A percentile compares a stretch with the other conserved stretches of the same genome.
These are phyloP conservation scores for Pagetopsis macropterus DNA, from an alignment of 2,797 vertebrate genomes.

Conservation along the genomic window DNA sequence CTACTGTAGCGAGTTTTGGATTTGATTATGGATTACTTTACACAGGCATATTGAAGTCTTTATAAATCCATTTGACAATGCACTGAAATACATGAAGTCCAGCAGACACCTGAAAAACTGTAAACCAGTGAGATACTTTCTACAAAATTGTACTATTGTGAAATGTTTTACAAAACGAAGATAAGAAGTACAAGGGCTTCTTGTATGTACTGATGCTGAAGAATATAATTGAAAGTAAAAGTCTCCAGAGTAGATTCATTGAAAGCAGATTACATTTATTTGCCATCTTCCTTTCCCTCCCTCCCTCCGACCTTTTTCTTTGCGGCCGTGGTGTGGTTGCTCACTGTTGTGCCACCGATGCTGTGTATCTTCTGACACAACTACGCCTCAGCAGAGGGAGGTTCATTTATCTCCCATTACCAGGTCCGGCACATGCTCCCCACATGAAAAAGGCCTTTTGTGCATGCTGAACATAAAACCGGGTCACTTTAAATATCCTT, in stretches of 20 bases:
- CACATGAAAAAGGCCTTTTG: neutral
- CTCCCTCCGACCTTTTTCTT: neutral
- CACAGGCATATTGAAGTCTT: neutral
- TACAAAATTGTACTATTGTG: neutral
- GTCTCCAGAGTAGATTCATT: neutral
- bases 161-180: neutral
- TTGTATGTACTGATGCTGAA: neutral
- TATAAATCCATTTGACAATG: neutral
- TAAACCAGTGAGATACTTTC: neutral
- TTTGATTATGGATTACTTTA: neutral
- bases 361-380: conserved; percentile 26
- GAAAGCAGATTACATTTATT: neutral
- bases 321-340: neutral
- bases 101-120: neutral
- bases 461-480: neutral
- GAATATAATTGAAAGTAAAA: neutral
- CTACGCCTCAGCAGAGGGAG: conserved; percentile 6
- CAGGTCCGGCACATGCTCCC: conserved; percentile 15
- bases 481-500: neutral
- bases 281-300: neutral
- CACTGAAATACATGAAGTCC: neutral
- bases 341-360: conserved; percentile 3
- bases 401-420: conserved; percentile 51
- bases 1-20: neutral
- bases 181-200: too few relatives aligned